These are phyloP conservation scores for Stegodyphus mimosarum DNA, from an alignment of 1,140 invertebrate genomes.

Conservation along the genomic window DNA sequence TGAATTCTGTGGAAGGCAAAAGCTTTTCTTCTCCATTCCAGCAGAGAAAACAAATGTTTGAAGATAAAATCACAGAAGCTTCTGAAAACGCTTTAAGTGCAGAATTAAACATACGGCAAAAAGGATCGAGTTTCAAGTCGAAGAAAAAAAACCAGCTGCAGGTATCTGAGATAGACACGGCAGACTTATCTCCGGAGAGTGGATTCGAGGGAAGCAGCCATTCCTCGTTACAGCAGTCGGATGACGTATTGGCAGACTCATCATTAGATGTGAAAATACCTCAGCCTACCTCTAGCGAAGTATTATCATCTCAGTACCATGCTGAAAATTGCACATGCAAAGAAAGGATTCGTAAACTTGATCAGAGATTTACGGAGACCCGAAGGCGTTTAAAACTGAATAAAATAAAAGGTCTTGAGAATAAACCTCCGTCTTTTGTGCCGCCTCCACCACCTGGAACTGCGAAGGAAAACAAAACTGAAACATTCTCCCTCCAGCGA, in stretches of 20 bases:
- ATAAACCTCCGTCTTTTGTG: conserved; percentile 28
- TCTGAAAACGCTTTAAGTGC: no score
- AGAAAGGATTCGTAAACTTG: conserved; percentile 13
- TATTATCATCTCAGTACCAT: not conserved
- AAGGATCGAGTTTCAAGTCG: no score
- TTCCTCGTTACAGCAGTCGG: not conserved
- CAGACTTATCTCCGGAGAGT: not conserved
- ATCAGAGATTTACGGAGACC: conserved; percentile 15
- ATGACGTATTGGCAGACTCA: not conserved
- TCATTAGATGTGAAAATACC: not conserved
- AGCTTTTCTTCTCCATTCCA: conserved; percentile 19
- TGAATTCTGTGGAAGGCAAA: not conserved
- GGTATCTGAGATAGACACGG: not conserved
- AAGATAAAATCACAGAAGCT: not conserved
- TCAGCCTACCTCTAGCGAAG: no score
- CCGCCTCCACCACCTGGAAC: conserved; percentile 11
- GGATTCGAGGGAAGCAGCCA: not conserved
- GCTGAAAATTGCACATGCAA: conserved; percentile 12
- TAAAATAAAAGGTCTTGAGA: conserved; percentile 21
- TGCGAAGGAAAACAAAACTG: not conserved
- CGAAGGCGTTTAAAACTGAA: conserved; percentile 11
- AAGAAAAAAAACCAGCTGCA: no score
- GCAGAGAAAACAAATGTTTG: conserved; percentile 3
- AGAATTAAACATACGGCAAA: no score
- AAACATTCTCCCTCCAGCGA: not conserved